Conservation (phyloP, 1,140 invertebrate species). For the Sycobia sp. region DNA sequence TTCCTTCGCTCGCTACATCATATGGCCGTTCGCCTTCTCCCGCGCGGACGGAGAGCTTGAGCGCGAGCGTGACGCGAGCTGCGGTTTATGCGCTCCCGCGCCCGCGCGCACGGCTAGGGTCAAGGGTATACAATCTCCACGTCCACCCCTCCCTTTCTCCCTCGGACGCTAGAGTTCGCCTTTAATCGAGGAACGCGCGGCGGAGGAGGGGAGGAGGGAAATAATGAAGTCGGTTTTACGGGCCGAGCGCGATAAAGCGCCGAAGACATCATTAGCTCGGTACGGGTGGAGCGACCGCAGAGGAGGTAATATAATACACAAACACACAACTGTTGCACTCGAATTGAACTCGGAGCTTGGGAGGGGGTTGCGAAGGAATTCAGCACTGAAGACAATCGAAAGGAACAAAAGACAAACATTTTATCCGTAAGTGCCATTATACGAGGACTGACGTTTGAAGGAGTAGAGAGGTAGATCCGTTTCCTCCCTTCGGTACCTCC, state of each 20-base stretch:
- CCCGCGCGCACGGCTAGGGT: slow-evolving; percentile 5
- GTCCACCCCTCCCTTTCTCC: no score
- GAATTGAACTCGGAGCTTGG: no score
- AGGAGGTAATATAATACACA: no score
- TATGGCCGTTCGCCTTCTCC: not conserved
- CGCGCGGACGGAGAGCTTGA: not conserved
- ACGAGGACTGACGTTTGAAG: not conserved
- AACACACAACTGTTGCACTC: no score
- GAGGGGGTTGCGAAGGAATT: no score
- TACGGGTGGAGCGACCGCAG: not conserved
- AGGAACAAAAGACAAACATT: slow-evolving; percentile 18
- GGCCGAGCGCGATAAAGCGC: slow-evolving; percentile 1
- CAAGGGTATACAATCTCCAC: no score
- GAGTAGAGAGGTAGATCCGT: no score
- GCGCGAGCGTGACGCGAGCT: slow-evolving; percentile 18
- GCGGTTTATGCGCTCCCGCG: not conserved
- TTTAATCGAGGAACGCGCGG: slow-evolving; percentile 4
- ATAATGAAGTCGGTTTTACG: slow-evolving; percentile 18
- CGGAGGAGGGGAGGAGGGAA: no score
- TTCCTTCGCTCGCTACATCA: no score
- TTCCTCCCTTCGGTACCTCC: no score
- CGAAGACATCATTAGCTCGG: slow-evolving; percentile 25
- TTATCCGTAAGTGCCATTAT: slow-evolving; percentile 14
- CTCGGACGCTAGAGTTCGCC: not conserved
- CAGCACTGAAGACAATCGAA: slow-evolving; percentile 8